Base-by-base conservation (phyloP, 2,888 invertebrate species). In the Trachelus troglodyta region DNA sequence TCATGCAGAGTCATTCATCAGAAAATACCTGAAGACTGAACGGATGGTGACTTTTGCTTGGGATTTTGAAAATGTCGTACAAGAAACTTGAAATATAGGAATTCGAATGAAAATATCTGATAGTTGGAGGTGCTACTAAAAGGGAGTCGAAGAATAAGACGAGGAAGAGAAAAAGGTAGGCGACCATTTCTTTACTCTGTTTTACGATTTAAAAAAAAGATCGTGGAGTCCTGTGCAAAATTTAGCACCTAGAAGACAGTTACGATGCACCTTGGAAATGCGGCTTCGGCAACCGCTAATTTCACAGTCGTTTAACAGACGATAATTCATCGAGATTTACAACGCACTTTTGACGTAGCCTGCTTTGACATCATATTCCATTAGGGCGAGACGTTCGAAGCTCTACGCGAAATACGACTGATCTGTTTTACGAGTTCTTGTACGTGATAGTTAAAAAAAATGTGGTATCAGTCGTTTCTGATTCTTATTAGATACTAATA, bases 241-340 rank as follows among this genome's bases (percentile, higher is more conserved):
- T 90, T 91, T 90, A 91, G 88, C 90, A 90, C 90, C 90, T 91
- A 85, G 86, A 89, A 90, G 91, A 91, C 90, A 91, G 90, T 91
- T 91, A 91, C 87, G 89, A 89, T 83, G 84, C 83, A 84, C 87
- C 85, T 87, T 85, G 82, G 79, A 83, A 84, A 85, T 86, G 83
- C 82, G 81, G 83, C 83, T 83, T 82, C 83, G 87, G 75, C 87
- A 91, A 90, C 91, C 90, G 90, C 91, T 90, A 91, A 91, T 91
- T 91, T 91, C 90, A 91, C 91, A 91, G 90, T 90, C 91, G 88
- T 90, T 91, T 91, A 91, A 90, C 85, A 82, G 87, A 80, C 89
- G 88, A 90, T 91, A 91, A 90, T 86, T 91, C 91, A 90, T 81
- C 79, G 83, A 89, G 91, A 91, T 91, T 91, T 91, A 91, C 87